Conservation (phyloP, 2,113 vertebrate genomes). For the Hucho hucho region DNA sequence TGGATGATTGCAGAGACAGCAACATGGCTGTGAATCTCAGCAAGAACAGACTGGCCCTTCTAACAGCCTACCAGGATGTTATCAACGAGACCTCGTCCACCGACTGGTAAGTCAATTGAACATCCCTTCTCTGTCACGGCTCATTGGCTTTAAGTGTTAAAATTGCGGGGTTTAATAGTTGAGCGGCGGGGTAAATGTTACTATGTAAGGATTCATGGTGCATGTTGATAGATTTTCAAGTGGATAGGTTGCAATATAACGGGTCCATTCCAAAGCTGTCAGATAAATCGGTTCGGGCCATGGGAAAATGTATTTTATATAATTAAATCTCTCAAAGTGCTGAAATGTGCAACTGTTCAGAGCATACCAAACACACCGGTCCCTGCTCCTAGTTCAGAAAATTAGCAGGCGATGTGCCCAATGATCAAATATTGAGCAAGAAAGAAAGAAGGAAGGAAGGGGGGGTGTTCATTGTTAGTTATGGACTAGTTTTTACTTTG, state of each 20-base stretch:
- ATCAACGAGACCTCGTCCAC: conserved; percentile 74
- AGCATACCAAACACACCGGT: not conserved
- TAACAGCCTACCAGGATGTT: conserved; percentile 80
- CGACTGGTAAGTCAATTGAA: conserved; percentile 73
- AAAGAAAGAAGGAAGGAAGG: not conserved
- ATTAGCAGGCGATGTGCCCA: not conserved
- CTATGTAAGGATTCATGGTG: too few species aligned
- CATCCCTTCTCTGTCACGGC: not conserved
- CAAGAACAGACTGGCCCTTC: conserved; percentile 76
- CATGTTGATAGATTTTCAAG: not conserved
- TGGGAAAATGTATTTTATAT: not conserved
- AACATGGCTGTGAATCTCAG: conserved; percentile 81
- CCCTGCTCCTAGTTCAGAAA: too few species aligned
- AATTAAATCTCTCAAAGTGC: too few species aligned
- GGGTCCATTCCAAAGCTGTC: not conserved
- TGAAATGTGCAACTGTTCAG: too few species aligned
- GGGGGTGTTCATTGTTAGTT: conserved; percentile 18
- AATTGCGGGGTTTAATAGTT: not conserved
- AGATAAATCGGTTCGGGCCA: not conserved
- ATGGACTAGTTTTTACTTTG: conserved; percentile 8
- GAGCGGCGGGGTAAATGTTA: too few species aligned
- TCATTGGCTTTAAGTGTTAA: not conserved
- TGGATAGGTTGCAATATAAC: not conserved
- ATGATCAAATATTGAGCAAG: conserved; percentile 23
- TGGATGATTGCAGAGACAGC: conserved; percentile 70